A percentile compares a stretch with the other conserved stretches of the same genome.
These are phyloP conservation scores for Boloria selene DNA, from an alignment of 2,888 invertebrate genomes.

Conservation along the genomic window DNA sequence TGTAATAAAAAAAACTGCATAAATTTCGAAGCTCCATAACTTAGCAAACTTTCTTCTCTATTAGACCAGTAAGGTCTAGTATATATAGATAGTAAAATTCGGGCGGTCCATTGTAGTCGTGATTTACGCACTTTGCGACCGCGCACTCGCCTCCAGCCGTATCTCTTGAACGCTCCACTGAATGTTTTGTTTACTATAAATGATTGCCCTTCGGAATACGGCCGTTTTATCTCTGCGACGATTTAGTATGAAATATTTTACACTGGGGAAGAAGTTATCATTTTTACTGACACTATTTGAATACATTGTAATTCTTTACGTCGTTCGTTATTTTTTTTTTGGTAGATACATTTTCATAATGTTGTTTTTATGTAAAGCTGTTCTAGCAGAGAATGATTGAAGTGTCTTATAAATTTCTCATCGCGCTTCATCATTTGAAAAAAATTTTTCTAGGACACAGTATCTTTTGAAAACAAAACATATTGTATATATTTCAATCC, in stretches of 20 bases:
- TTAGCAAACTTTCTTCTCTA: background rate
- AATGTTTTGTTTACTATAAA: constrained; percentile 44
- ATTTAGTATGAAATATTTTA: constrained; percentile 33
- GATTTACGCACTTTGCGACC: constrained; percentile 45
- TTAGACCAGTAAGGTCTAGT: constrained; percentile 1
- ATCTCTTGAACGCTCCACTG: constrained; percentile 43
- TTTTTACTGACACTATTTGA: constrained; percentile 32
- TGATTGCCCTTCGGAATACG: constrained; percentile 39
- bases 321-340: background rate
- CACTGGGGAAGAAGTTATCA: constrained; percentile 22
- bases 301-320: constrained; percentile 22
- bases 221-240: constrained; percentile 36
- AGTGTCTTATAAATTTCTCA: too few relatives aligned
- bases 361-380: background rate
- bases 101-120: constrained; percentile 27
- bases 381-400: too few relatives aligned
- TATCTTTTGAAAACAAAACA: too few relatives aligned
- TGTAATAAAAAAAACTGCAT: too few relatives aligned
- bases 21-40: background rate
- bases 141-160: constrained; percentile 39
- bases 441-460: too few relatives aligned
- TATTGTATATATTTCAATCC: too few relatives aligned
- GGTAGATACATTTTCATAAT: background rate
- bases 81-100: constrained; percentile 30
- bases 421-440: too few relatives aligned